Percentiles rank a stretch among this genome's conserved stretches.
These are phyloP conservation scores for Lophura nycthemera DNA, from an alignment of 2,113 vertebrate genomes.

Conservation along the genomic window DNA sequence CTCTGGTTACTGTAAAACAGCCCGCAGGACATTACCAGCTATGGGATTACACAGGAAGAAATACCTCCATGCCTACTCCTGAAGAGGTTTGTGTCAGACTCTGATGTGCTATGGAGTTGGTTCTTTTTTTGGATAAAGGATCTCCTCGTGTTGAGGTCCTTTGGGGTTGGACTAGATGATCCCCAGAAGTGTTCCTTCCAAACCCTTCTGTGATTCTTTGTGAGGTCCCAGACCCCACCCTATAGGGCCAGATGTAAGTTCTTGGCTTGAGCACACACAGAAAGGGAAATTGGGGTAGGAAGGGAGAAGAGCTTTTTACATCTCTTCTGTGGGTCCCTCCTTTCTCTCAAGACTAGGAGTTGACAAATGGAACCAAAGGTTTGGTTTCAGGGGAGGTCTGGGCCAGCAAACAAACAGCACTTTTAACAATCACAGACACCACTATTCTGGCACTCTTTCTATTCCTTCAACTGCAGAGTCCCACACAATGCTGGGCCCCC, in stretches of 20 bases:
- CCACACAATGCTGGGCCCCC: background rate
- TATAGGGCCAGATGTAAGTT: background rate
- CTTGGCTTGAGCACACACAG: background rate
- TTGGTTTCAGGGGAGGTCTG: constrained; percentile 13
- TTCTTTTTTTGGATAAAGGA: background rate
- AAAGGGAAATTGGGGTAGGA: background rate
- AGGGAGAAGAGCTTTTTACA: background rate
- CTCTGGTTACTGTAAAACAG: background rate
- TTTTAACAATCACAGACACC: background rate
- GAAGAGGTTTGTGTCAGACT: background rate
- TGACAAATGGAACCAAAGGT: background rate
- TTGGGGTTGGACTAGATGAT: background rate
- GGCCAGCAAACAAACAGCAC: constrained; percentile 10
- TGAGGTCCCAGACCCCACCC: background rate
- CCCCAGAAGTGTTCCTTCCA: too few relatives aligned
- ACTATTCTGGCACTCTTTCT: background rate
- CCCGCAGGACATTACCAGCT: background rate
- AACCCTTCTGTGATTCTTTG: background rate
- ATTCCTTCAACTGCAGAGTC: background rate
- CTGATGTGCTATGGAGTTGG: background rate
- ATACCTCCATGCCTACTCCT: background rate
- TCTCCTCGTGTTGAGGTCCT: background rate
- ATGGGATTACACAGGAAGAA: background rate
- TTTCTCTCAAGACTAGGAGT: background rate
- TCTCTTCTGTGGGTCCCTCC: background rate